Percentiles rank a stretch among this genome's conserved stretches.
phyloP scores from a whole-genome alignment of 2,888 invertebrate species.

The Dicranocentrus wangi region DNA sequence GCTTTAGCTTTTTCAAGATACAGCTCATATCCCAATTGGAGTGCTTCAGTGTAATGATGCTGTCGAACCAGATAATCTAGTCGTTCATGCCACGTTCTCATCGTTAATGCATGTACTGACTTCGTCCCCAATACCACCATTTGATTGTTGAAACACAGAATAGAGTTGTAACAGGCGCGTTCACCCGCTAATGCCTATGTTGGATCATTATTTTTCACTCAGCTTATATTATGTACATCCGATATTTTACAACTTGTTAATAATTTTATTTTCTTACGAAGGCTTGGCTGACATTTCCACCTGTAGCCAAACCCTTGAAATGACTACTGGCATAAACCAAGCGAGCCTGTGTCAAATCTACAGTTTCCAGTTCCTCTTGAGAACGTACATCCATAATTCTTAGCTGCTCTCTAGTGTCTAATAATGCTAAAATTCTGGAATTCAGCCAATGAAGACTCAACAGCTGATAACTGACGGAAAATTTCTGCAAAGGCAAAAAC shows the following conservation, averaged over 20 bases:
- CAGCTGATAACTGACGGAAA: constrained; percentile 83
- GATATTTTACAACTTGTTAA: constrained; percentile 23
- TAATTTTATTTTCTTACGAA: constrained; percentile 76
- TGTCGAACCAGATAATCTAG: constrained; percentile 77
- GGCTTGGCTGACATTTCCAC: constrained; percentile 91
- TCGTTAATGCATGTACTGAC: constrained; percentile 78
- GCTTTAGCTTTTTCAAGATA: constrained; percentile 80
- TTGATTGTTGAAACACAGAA: constrained; percentile 82
- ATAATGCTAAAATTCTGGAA: constrained; percentile 85
- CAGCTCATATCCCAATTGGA: constrained; percentile 79
- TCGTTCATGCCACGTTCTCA: constrained; percentile 77
- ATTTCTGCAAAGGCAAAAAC: constrained; percentile 82
- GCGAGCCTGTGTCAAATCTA: constrained; percentile 87
- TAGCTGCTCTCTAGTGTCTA: constrained; percentile 90
- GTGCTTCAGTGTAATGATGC: constrained; percentile 78
- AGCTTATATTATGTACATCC: constrained; percentile 73
- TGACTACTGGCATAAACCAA: constrained; percentile 91
- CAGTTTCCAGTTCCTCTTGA: constrained; percentile 87
- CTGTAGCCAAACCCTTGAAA: constrained; percentile 93
- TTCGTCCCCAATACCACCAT: constrained; percentile 82
- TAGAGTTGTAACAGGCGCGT: constrained; percentile 84
- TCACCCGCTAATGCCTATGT: constrained; percentile 82
- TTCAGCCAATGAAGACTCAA: constrained; percentile 88
- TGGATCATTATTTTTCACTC: constrained; percentile 23
- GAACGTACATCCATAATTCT: constrained; percentile 91